Percentiles rank a stretch among this genome's conserved stretches.
Evolutionary conservation across 2,888 invertebrate genomes (phyloP).

Genomic region (Conistra vaccinii): DNA sequence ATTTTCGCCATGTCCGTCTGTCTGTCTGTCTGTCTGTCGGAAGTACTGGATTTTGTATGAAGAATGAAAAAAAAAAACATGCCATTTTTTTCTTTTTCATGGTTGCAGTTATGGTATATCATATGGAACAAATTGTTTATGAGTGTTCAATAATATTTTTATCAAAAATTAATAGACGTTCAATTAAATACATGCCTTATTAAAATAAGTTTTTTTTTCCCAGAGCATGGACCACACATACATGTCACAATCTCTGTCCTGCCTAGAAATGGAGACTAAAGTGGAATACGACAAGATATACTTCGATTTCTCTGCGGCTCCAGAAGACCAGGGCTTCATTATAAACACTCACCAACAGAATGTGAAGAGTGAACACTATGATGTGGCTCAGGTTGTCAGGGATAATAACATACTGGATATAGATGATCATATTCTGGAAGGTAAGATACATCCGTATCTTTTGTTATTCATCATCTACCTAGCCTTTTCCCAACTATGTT

Average conservation of each 20-base stretch:
- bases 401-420: slow-evolving; percentile 80
- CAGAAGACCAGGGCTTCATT: slow-evolving; percentile 77
- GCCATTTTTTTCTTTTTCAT: too few species aligned
- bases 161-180: too few species aligned
- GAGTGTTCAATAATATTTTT: too few species aligned
- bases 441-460: slow-evolving; percentile 61
- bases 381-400: slow-evolving; percentile 75
- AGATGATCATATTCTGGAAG: slow-evolving; percentile 80
- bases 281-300: slow-evolving; percentile 84
- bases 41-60: too few species aligned
- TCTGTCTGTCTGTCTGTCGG: too few species aligned
- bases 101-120: too few species aligned
- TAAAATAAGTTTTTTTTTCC: slow-evolving; percentile 26
- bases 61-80: too few species aligned
- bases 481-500: too few species aligned
- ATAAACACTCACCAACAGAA: slow-evolving; percentile 63
- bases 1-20: too few species aligned
- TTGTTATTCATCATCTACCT: too few species aligned
- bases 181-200: neutral
- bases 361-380: slow-evolving; percentile 80
- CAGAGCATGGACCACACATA: slow-evolving; percentile 85
- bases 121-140: too few species aligned
- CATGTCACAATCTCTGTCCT: slow-evolving; percentile 84
- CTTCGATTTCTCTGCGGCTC: slow-evolving; percentile 76
- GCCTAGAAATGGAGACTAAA: slow-evolving; percentile 76